Percentiles rank a stretch among this genome's conserved stretches.
Evolutionary conservation across 2,113 vertebrate species (phyloP).

Genomic region (Hystrix brachyura): DNA sequence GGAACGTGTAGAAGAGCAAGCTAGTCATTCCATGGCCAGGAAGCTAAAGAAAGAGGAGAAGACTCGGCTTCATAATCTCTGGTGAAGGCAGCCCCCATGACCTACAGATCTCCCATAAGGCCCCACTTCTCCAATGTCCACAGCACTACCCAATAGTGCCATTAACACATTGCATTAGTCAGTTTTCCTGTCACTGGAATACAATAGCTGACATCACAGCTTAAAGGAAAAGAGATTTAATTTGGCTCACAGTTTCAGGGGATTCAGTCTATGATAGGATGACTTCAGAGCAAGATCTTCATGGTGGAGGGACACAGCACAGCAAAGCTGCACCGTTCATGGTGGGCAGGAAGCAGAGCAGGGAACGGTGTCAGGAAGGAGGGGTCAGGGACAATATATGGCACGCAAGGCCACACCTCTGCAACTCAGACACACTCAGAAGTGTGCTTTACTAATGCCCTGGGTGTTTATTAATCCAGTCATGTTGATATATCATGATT

Average conservation of each 20-base stretch:
- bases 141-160: background rate
- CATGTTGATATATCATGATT: background rate
- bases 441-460: background rate
- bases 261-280: background rate
- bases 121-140: no score
- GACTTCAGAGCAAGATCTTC: background rate
- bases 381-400: background rate
- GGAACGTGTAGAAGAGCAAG: background rate
- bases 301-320: background rate
- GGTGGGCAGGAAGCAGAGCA: background rate
- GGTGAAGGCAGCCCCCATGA: background rate
- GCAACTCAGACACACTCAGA: background rate
- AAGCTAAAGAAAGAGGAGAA: background rate
- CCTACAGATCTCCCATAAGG: background rate
- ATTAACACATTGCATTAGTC: background rate
- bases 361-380: background rate
- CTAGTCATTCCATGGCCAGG: background rate
- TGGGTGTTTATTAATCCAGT: background rate
- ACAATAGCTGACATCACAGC: background rate
- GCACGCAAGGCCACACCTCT: background rate
- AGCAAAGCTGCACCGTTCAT: background rate
- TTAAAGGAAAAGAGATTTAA: background rate
- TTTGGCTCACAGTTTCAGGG: background rate
- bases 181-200: background rate
- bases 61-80: background rate